phyloP scores from a whole-genome alignment of 2,797 vertebrate species.

The Coilia nasus region DNA sequence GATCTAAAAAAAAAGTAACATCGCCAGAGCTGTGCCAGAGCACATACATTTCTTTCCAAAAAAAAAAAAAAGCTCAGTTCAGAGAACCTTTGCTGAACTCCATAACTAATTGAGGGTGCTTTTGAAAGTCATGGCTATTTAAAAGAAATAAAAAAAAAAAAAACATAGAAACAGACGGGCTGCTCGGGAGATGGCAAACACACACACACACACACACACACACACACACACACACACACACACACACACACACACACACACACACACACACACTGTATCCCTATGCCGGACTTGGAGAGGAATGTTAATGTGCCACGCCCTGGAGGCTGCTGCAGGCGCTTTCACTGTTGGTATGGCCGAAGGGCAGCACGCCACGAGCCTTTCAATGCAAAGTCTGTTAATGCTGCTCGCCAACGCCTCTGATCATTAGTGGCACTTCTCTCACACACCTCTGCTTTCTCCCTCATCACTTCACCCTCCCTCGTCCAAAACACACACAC shows the following conservation, averaged over 20 bases:
- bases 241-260: no score
- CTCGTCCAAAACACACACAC: no score
- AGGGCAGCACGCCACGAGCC: slow-evolving; percentile 59
- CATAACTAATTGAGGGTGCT: no score
- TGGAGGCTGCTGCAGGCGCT: slow-evolving; percentile 42
- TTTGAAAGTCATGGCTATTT: no score
- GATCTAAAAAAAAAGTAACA: neutral
- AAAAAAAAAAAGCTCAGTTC: neutral
- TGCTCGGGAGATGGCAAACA: no score
- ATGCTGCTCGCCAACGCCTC: slow-evolving; percentile 49
- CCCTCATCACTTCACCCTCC: neutral
- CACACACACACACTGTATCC: neutral
- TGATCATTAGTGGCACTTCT: neutral
- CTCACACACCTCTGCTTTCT: neutral
- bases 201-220: no score
- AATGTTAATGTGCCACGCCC: slow-evolving; percentile 60
- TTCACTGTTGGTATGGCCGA: slow-evolving; percentile 56
- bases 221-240: no score
- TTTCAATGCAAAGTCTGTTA: slow-evolving; percentile 69
- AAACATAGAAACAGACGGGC: no score
- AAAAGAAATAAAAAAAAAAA: no score
- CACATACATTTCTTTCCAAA: neutral
- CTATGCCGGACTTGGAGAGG: slow-evolving; percentile 43
- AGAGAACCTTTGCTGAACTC: neutral
- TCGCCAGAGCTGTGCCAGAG: neutral